Evolutionary conservation across 2,888 invertebrate species (phyloP), one percentile per base, ranked within the genome.

Genomic region (Melipona beecheii): DNA sequence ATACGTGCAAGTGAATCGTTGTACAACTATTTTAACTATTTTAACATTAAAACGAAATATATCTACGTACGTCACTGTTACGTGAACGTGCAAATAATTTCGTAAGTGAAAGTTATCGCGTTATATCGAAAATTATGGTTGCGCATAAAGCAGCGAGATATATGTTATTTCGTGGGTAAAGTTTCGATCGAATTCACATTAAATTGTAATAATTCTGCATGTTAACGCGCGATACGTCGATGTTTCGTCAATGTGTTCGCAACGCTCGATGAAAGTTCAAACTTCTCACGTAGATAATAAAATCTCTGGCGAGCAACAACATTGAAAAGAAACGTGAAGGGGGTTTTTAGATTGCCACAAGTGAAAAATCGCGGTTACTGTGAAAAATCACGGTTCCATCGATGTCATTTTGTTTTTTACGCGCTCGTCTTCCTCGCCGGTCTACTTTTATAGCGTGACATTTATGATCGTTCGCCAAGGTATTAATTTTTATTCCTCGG

Each of bases 401-500:
- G 11, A 4, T 24, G 15, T 3, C 21, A 6, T 49, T 27, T 60
- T 52, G 6, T 62, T 49, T 71, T 49, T 31, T 31, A n/a, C 19
- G 6, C 6, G 17, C 17, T 27, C 43, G n/a, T 64, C 19, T n/a
- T 43, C 13, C 49, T 43, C 43, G 11, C 54, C 36, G 2, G 3
- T 13, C 3, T 17, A 27, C 15, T 62, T 52, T 72, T 27, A 31
- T 17, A 17, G 4, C 36, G 2, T n/a, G 36, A 21, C 19, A 13
- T 49, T n/a, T 27, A 49, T 60, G 54, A 56, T 64, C 62, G 24
- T 52, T 19, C 52, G 27, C 52, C 43, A 6, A 31, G 50, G 27
- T 62, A 70, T 69, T 79, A 56, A 70, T 75, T 56, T 56, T 70
- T 56, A 54, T 70, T 69, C 49, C 21, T 24, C 24, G 58, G n/a